Percentiles rank a stretch among this genome's conserved stretches.
Conservation (phyloP, 1,140 invertebrate genomes). For the Capitella teleta region DNA sequence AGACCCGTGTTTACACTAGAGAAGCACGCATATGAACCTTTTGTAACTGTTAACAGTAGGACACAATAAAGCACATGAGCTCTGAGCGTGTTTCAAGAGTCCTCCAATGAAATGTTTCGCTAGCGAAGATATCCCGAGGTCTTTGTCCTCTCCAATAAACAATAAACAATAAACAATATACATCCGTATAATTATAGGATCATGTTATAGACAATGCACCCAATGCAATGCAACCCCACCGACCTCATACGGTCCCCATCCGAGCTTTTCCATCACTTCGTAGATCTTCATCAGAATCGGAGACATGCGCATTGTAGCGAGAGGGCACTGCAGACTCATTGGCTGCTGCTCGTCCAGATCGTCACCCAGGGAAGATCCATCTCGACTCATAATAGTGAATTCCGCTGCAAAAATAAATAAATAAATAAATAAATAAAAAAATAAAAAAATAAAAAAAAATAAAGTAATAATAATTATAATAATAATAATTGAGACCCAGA, state of each 20-base stretch:
- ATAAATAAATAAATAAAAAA: no score
- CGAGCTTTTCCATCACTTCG: constrained; percentile 10
- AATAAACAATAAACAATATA: no score
- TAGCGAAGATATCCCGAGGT: constrained; percentile 8
- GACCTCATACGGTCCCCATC: constrained; percentile 13
- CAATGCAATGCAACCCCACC: background rate
- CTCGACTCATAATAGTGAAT: constrained; percentile 8
- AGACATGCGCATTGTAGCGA: constrained; percentile 11
- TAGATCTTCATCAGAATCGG: constrained; percentile 7
- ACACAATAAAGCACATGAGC: constrained; percentile 13
- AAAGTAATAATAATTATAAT: background rate
- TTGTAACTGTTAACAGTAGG: constrained; percentile 15
- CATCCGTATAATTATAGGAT: no score
- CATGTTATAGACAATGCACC: no score
- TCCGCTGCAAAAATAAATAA: constrained; percentile 9
- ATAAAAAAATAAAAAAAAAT: background rate
- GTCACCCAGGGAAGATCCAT: constrained; percentile 11
- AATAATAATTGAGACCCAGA: background rate
- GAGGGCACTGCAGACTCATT: constrained; percentile 12
- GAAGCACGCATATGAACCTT: no score
- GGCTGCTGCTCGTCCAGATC: constrained; percentile 10
- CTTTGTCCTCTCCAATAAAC: no score
- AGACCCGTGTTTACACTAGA: no score
- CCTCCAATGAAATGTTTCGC: constrained; percentile 12
- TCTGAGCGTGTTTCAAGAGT: constrained; percentile 7